Base-by-base conservation (phyloP, 2,888 invertebrate species). In the Abscondita cerata region DNA sequence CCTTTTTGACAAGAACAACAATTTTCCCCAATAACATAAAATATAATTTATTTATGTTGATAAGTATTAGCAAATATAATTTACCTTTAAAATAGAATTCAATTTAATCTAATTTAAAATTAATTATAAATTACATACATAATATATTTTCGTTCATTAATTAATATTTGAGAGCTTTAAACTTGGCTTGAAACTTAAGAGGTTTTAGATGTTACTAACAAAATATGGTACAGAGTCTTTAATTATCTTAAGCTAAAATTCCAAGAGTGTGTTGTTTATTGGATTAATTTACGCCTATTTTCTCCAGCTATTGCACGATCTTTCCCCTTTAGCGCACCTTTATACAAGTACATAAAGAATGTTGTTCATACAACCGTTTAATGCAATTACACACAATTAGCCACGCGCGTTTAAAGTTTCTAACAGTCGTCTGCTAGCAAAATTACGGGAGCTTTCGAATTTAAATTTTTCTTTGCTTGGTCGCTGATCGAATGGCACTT, bases 341-440 rank as follows among this genome's bases (percentile, higher is more conserved):
- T 44, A 41, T 41, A 40, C 50, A 40, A 53, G 38, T 61, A 41
- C 55, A 59, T 62, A 62, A 59, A 62, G 62, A 62, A 59, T 55
- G 54, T 62, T 58, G 62, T 46, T 38, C 54, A 55, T 46, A 59
- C 58, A 59, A 59, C 51, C 59, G 59, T 20, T 31, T 62, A 58
- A 62, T 59, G 54, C 59, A 59, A 62, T 62, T 62, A 62, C 50
- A 58, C 62, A 58, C 62, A 62, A 62, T 62, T 62, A 62, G 59
- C 62, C 50, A 51, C 52, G 47, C 41, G 59, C 58, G 48, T 62
- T 62, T 51, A 44, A 31, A 34, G 19, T 34, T 44, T 12, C 13
- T 61, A 61, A 61, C 56, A 56, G 56, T 52, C 54, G 34, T 1
- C 25, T 4, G 25, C 6, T 25, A 4, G 25, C 6, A 25, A 25